These are phyloP conservation scores for Drosophila falleni DNA, from an alignment of 2,888 invertebrate genomes.

Conservation along the genomic window DNA sequence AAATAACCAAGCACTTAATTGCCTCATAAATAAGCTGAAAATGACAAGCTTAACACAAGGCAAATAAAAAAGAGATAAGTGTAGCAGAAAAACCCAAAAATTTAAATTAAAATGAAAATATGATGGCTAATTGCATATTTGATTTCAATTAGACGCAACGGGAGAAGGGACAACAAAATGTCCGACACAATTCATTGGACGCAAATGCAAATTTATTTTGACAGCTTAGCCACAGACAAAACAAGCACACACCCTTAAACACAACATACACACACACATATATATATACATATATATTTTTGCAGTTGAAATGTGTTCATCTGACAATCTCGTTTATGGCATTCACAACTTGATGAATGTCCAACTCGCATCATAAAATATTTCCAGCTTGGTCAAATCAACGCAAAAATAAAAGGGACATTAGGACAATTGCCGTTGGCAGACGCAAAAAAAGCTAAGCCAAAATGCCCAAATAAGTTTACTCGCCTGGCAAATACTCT, in stretches of 20 bases:
- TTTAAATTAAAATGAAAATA: constrained; percentile 33
- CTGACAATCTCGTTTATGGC: constrained; percentile 65
- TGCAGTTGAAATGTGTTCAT: constrained; percentile 38
- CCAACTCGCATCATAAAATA: constrained; percentile 41
- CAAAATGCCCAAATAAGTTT: neutral
- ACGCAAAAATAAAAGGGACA: constrained; percentile 59
- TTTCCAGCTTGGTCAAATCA: constrained; percentile 62
- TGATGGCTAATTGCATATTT: constrained; percentile 70
- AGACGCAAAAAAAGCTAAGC: constrained; percentile 7
- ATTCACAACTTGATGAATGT: constrained; percentile 70
- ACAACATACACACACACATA: neutral
- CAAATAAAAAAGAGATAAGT: neutral
- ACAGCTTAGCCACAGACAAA: constrained; percentile 44
- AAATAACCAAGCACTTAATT: constrained; percentile 57
- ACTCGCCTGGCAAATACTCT: constrained; percentile 18
- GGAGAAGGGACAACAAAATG: constrained; percentile 7
- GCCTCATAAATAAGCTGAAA: constrained; percentile 64
- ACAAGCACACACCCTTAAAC: neutral
- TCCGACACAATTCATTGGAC: constrained; percentile 23
- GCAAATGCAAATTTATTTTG: constrained; percentile 63
- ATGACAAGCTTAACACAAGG: constrained; percentile 3
- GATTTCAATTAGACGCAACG: constrained; percentile 64
- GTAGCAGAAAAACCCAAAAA: neutral
- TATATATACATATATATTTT: constrained; percentile 3
- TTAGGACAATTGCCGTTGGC: constrained; percentile 50